Base-by-base conservation (phyloP, 2,113 vertebrate genomes). In the Paramormyrops kingsleyae region DNA sequence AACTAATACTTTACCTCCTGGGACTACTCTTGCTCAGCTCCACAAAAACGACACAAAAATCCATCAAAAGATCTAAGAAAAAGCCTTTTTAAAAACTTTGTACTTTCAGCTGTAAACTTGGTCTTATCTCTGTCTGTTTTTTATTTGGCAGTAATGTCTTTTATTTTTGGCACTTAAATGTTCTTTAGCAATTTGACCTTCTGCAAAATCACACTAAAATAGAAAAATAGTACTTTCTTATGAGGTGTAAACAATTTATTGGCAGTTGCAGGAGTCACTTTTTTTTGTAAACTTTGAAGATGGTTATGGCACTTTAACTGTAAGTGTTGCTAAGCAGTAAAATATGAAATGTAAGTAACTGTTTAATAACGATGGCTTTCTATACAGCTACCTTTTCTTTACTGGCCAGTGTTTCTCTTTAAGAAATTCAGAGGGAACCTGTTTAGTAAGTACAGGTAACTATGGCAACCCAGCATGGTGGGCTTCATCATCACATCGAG, bases 21-120 rank as follows among this genome's bases (percentile, higher is more conserved):
- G 50, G 50, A 56, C 53, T 24, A 27, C 49, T 88, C 19, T 8
- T 89, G 24, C 31, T 77, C n/a, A 24, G 19, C 15, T 80, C 27
- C 31, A 39, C 27, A 89, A 89, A 42, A 50, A 17, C 50, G 46
- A 77, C 21, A 10, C 13, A 77, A n/a, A 52, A 70, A 88, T 46
- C 59, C 44, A 27, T 70, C 59, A 66, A 87, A 87, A 87, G 47
- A 84, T 80, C 35, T 49, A 70, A 46, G 7, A 46, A 91, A 89
- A 84, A 15, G 4, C 83, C 88, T 66, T 88, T 87, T 52, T 0
- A 91, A 88, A 92, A 89, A 90, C 92, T 59, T 89, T 70, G 39
- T 39, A 92, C 59, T 93, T 44, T 89, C 62, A 84, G 0, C 90
- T 94, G 95, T 95, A 96, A 96, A 96, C 95, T 93, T 94, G 44